Conservation (phyloP, 2,797 vertebrate genomes). For the Falco cherrug region DNA sequence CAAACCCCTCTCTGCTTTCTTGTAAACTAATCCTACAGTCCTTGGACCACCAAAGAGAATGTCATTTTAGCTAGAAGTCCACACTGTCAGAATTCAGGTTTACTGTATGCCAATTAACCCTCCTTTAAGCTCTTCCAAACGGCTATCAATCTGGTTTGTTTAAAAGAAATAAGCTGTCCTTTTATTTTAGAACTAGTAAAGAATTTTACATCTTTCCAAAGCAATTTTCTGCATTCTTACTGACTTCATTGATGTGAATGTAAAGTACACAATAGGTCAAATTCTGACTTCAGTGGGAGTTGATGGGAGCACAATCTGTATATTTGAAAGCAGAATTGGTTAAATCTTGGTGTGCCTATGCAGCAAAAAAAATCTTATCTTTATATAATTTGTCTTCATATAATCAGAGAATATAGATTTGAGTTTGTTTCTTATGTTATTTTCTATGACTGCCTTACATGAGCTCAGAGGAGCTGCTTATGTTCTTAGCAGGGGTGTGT, state of each 20-base stretch:
- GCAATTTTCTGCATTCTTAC: conserved; percentile 50
- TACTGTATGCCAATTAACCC: conserved; percentile 51
- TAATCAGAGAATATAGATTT: neutral
- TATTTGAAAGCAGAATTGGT: conserved; percentile 35
- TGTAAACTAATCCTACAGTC: conserved; percentile 49
- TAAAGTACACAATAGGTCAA: conserved; percentile 56
- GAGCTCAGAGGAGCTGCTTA: neutral
- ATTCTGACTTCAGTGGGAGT: conserved; percentile 49
- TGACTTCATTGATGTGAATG: conserved; percentile 35
- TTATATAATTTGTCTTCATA: neutral
- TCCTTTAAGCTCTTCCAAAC: conserved; percentile 57
- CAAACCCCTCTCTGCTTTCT: conserved; percentile 23
- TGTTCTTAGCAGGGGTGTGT: neutral
- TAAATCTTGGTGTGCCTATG: neutral
- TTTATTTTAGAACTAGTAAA: conserved; percentile 37
- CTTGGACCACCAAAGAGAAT: conserved; percentile 56
- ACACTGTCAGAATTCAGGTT: conserved; percentile 30
- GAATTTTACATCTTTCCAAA: conserved; percentile 44
- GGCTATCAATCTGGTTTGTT: conserved; percentile 47
- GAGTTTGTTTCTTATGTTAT: neutral
- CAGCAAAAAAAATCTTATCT: neutral
- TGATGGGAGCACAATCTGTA: conserved; percentile 11
- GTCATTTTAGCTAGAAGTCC: conserved; percentile 48
- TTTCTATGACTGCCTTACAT: neutral
- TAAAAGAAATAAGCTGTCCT: conserved; percentile 35